phyloP scores from a whole-genome alignment of 2,797 vertebrate genomes.

The Acanthurus lineatus region DNA sequence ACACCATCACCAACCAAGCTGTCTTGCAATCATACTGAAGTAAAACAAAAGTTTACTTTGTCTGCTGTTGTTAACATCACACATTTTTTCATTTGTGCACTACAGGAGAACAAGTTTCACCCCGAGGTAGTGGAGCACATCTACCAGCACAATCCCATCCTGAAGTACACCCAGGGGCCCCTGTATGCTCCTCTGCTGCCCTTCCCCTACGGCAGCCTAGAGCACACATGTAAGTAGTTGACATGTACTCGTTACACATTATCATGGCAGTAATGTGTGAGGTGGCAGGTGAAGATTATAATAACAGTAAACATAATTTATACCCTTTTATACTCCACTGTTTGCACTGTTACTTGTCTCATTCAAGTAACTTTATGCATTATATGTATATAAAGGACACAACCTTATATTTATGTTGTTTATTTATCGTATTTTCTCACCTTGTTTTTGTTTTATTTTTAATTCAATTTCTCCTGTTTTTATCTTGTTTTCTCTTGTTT shows the following conservation, averaged over 20 bases:
- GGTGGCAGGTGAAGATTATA: conserved; percentile 7
- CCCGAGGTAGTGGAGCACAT: conserved; percentile 94
- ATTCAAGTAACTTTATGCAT: too few relatives aligned
- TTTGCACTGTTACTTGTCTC: too few relatives aligned
- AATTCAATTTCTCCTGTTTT: too few relatives aligned
- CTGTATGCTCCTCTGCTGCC: conserved; percentile 95
- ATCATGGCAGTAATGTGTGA: conserved; percentile 6
- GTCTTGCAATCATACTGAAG: conserved; percentile 17
- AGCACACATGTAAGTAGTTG: conserved; percentile 90
- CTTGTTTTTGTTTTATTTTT: too few relatives aligned
- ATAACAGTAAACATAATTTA: not conserved
- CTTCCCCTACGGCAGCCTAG: conserved; percentile 91
- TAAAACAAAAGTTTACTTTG: conserved; percentile 17
- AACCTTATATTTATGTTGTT: too few relatives aligned
- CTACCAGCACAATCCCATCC: conserved; percentile 93
- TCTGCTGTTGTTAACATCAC: conserved; percentile 19
- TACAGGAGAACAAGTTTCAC: conserved; percentile 92
- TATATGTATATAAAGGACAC: too few relatives aligned
- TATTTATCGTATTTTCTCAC: too few relatives aligned
- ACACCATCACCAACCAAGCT: conserved; percentile 44
- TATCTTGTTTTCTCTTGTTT: too few relatives aligned
- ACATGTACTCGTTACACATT: conserved; percentile 11
- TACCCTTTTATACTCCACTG: too few relatives aligned
- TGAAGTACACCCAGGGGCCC: conserved; percentile 93
- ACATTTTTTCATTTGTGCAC: conserved; percentile 27